Base-by-base conservation (phyloP, 2,888 invertebrate species). In the Galerucella pusilla region DNA sequence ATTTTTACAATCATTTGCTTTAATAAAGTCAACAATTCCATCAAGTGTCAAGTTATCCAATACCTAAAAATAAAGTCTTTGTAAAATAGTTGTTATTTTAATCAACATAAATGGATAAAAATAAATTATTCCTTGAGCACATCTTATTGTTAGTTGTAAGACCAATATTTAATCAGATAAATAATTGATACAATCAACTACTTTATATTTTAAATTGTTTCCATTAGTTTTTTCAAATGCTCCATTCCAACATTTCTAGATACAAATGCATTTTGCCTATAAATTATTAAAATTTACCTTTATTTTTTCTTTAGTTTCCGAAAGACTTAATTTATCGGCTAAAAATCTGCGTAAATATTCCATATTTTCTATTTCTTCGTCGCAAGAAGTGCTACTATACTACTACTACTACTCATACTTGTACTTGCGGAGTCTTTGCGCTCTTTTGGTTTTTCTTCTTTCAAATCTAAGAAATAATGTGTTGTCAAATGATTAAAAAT, bases 21-120 rank as follows among this genome's bases (percentile, higher is more conserved):
- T 91, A 79, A 97, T 96, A 88, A 94, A 95, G 71, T 93, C 91
- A 0, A 93, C 92, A 70, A 97, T 89, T 1, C 95, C 96, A 81
- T 95, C 93, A 78, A 97, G 88, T 70, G 90, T 92, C 57, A 93
- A 89, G 82, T 94, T 93, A 45, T 77, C 76, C 59, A 77, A 35
- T 45, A 78, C 71, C 78, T 78, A 65, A 59, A 71, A 74, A 65
- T 46, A 6, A 12, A 10, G 25, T 25, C 20, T 20, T 59, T 20
- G 35, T 42, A 42, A 42, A 42, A 42, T 42, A 42, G 5, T 28
- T 28, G 28, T 28, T 3, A 28, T 28, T 28, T 28, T 4, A 28
- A 28, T 28, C 28, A 28, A 28, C 4, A 28, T 2, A 28, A 28
- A 28, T 28, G 28, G 28, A 28, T 28, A 28, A 2, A 28, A 28